These are phyloP conservation scores for Antennarius maculatus DNA, from an alignment of 2,797 vertebrate genomes.

Conservation along the genomic window DNA sequence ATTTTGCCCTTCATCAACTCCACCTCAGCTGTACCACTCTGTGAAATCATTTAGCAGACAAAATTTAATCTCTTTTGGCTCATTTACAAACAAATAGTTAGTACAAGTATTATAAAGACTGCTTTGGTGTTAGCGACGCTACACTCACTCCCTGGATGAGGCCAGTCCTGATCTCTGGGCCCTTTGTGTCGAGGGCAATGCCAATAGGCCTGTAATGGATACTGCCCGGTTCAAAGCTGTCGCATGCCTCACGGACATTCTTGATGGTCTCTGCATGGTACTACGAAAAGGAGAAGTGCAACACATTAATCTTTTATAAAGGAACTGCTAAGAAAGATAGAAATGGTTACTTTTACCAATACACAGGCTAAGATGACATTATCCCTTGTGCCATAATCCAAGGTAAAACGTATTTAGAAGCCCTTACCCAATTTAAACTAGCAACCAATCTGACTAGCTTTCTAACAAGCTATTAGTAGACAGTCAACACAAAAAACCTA, in stretches of 20 bases:
- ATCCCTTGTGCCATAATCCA: no score
- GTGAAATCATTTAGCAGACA: conserved; percentile 32
- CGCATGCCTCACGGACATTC: conserved; percentile 92
- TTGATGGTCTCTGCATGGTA: conserved; percentile 93
- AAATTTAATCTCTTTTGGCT: not conserved
- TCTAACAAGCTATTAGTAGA: no score
- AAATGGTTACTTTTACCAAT: no score
- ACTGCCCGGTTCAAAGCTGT: conserved; percentile 93
- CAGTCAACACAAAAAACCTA: no score
- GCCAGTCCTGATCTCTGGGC: conserved; percentile 97
- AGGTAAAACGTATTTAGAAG: no score
- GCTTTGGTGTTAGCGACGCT: not conserved
- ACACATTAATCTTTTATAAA: not conserved
- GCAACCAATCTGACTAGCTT: no score
- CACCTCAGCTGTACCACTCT: conserved; percentile 96
- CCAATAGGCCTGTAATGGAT: conserved; percentile 94
- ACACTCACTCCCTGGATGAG: conserved; percentile 94
- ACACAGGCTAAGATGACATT: no score
- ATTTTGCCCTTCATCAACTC: conserved; percentile 90
- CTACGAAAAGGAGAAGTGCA: conserved; percentile 64
- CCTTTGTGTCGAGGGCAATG: conserved; percentile 97
- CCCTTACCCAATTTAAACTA: no score
- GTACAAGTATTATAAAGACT: not conserved
- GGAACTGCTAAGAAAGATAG: not conserved
- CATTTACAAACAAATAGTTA: not conserved